phyloP scores from a whole-genome alignment of 2,113 vertebrate species.

The Zapus hudsonius region DNA sequence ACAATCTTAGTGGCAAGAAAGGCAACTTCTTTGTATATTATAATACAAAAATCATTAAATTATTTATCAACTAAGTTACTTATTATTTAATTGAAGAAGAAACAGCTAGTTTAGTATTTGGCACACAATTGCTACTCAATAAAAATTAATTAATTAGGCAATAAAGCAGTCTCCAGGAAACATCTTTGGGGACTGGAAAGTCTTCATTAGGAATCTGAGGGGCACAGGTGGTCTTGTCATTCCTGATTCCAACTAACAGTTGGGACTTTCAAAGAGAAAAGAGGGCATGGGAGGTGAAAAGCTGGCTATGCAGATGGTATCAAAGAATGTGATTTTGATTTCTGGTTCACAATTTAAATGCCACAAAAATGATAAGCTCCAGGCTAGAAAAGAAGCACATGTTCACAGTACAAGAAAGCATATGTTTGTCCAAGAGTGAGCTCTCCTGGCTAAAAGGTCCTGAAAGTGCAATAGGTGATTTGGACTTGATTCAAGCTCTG shows the following conservation, averaged over 20 bases:
- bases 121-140: conserved; percentile 55
- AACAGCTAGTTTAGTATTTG: conserved; percentile 44
- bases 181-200: neutral
- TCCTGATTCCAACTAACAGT: conserved; percentile 67
- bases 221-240: conserved; percentile 70
- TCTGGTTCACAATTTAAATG: conserved; percentile 65
- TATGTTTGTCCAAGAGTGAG: conserved; percentile 63
- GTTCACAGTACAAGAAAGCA: conserved; percentile 24
- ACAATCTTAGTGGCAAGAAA: neutral
- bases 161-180: conserved; percentile 50
- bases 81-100: conserved; percentile 28
- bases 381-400: conserved; percentile 34
- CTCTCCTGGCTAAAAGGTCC: conserved; percentile 48
- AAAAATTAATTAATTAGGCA: conserved; percentile 71
- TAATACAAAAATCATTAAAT: conserved; percentile 25
- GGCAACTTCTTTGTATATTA: neutral
- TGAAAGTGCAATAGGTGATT: neutral
- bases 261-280: conserved; percentile 65
- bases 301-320: conserved; percentile 72
- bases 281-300: conserved; percentile 63
- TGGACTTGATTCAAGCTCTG: neutral
- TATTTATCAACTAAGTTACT: conserved; percentile 5
- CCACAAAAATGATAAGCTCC: conserved; percentile 54
- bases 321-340: conserved; percentile 61
- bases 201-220: conserved; percentile 45